A percentile compares a stretch with the other conserved stretches of the same genome.
Evolutionary conservation across 1,140 invertebrate species (phyloP).

Genomic region (Cataglyphis hispanica): DNA sequence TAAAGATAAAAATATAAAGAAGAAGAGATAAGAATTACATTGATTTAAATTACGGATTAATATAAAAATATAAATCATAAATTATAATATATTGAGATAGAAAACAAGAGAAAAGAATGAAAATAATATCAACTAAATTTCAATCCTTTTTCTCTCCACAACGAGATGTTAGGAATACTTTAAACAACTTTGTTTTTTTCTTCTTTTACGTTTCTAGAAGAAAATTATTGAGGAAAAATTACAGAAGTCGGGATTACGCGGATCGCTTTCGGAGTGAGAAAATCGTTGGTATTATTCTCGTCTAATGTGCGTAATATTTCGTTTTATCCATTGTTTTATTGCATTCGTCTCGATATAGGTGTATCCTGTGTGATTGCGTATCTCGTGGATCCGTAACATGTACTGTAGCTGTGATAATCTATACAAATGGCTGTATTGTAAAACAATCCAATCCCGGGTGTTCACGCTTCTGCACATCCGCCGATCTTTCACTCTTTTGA

Average conservation of each 20-base stretch:
- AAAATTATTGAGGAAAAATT: neutral
- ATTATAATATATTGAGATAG: neutral
- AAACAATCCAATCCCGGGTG: neutral
- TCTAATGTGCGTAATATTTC: neutral
- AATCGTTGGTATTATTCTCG: slow-evolving; percentile 12
- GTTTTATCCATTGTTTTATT: neutral
- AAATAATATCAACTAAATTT: slow-evolving; percentile 5
- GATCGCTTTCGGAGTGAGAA: neutral
- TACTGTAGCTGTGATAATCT: neutral
- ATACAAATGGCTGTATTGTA: slow-evolving; percentile 25
- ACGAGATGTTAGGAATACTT: slow-evolving; percentile 1
- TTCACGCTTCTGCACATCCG: neutral
- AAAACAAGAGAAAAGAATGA: slow-evolving; percentile 17
- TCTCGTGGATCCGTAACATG: neutral
- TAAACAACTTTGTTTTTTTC: neutral
- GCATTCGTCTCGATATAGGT: neutral
- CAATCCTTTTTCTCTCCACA: neutral
- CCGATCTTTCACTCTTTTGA: slow-evolving; percentile 11
- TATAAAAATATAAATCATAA: slow-evolving; percentile 25
- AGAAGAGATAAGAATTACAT: slow-evolving; percentile 9
- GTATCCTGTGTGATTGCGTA: neutral
- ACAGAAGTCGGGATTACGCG: neutral
- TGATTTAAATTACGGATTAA: neutral
- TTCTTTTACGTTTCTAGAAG: neutral
- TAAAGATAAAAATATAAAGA: neutral